A percentile compares a stretch with the other conserved stretches of the same genome.
Evolutionary conservation across 2,797 vertebrate genomes (phyloP).

Genomic region (Clarias laeviceps): DNA sequence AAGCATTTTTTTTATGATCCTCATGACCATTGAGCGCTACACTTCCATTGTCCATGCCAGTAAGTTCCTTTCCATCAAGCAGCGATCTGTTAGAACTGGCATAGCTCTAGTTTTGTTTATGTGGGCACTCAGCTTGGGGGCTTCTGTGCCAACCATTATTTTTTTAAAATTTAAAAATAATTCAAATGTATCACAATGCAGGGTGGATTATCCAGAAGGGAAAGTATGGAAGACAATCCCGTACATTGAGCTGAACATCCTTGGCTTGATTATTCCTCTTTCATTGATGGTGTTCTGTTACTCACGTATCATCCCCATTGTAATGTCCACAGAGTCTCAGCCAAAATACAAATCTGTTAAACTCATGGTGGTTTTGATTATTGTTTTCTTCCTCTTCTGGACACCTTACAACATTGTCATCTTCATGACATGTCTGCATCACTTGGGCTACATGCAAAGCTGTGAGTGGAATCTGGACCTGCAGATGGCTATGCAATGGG

Average conservation of each 20-base stretch:
- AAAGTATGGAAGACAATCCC: constrained; percentile 63
- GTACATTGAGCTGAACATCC: constrained; percentile 59
- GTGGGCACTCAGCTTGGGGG: constrained; percentile 74
- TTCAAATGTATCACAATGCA: constrained; percentile 37
- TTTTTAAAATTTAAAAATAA: constrained; percentile 63
- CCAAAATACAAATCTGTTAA: constrained; percentile 69
- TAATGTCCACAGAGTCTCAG: constrained; percentile 63
- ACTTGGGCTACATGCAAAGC: accelerated
- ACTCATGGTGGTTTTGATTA: constrained; percentile 66
- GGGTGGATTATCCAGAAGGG: not conserved
- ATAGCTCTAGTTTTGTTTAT: constrained; percentile 57
- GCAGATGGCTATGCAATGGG: constrained; percentile 51
- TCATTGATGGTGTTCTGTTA: constrained; percentile 74
- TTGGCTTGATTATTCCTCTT: constrained; percentile 72
- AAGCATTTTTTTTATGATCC: constrained; percentile 83
- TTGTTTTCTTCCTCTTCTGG: constrained; percentile 74
- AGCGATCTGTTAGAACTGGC: constrained; percentile 68
- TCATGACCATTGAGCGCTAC: constrained; percentile 87
- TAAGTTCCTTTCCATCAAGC: constrained; percentile 48
- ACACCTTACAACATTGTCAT: constrained; percentile 69
- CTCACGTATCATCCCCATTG: constrained; percentile 66
- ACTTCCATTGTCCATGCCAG: constrained; percentile 75
- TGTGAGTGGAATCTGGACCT: not conserved
- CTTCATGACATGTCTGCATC: constrained; percentile 58
- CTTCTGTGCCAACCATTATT: constrained; percentile 70